Base-by-base conservation (phyloP, 2,113 vertebrate genomes). In the Halichoeres trimaculatus region DNA sequence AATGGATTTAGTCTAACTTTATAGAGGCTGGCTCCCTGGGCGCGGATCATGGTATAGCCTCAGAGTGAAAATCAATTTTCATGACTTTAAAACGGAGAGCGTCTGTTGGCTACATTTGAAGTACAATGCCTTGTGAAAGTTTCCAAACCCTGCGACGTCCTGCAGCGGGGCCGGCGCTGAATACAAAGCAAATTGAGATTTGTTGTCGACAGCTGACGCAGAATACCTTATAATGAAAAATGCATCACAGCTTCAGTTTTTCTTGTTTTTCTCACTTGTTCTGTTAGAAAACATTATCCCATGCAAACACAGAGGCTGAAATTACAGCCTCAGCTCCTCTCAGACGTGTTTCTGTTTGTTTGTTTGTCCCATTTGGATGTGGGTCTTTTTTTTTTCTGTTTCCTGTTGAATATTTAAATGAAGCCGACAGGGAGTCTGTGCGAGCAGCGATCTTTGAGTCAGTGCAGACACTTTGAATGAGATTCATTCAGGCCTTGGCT, bases 61-160 rank as follows among this genome's bases (percentile, higher is more conserved):
- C 53, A 17, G 74, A 86, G 73, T 26, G 30, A 70, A 84, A 89
- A 88, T 88, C 85, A 71, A 85, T 89, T 66, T 85, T 77, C 70
- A 77, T 75, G 78, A 79, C 80, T 74, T 83, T 75, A 75, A 81
- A 81, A 76, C 74, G 76, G 59, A 80, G 80, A 76, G 48, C 26
- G 62, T 76, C 63, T 73, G 59, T 76, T 68, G 70, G 10, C 26
- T 57, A 66, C 55, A 47, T 34, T 38, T 75, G 65, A 78, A 75
- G 58, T 41, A 69, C 68, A 81, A 54, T 51, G 52, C 36, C 53
- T 74, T 75, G 20, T 64, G 55, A 73, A 85, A 77, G 64, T 79
- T 71, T 75, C 22, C 53, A 60, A 69, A 56, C 51, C 67, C 62
- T 62, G 40, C 40, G 61, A 56, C 22, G 34, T 73, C 47, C 38